These are phyloP conservation scores for Halcyon smyrnensis DNA, from an alignment of 2,797 vertebrate genomes.

Conservation along the genomic window DNA sequence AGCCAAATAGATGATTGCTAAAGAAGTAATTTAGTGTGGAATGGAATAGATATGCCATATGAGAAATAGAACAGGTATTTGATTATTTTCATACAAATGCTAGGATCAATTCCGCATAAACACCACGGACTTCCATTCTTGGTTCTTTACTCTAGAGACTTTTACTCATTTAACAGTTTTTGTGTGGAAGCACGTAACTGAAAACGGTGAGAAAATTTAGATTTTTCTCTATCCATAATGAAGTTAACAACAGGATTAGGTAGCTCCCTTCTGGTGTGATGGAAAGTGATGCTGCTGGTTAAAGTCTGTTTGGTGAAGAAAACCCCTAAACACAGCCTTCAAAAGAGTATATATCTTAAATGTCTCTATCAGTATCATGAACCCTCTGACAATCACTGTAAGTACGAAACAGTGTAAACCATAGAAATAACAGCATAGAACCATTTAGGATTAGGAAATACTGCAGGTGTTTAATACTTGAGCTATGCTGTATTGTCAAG, in stretches of 20 bases:
- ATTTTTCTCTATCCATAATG: neutral
- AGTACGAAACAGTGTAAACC: neutral
- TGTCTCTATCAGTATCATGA: neutral
- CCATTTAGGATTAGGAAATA: neutral
- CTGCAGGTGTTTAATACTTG: neutral
- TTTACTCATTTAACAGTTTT: neutral
- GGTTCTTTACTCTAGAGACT: neutral
- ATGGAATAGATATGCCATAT: neutral
- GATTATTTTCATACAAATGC: neutral
- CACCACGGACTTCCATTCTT: neutral
- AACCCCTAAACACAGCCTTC: neutral
- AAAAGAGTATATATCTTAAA: neutral
- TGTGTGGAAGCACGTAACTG: neutral
- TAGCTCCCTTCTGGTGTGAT: neutral
- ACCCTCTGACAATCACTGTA: neutral
- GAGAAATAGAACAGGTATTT: neutral
- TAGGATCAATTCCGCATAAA: neutral
- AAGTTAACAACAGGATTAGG: neutral
- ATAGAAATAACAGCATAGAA: neutral
- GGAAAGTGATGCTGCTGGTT: neutral
- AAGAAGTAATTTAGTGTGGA: neutral
- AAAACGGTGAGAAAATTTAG: neutral
- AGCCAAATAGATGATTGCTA: neutral
- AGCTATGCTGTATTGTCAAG: neutral
- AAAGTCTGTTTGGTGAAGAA: neutral